These are phyloP conservation scores for Gibbula magus DNA, from an alignment of 2,888 invertebrate genomes.

Conservation along the genomic window DNA sequence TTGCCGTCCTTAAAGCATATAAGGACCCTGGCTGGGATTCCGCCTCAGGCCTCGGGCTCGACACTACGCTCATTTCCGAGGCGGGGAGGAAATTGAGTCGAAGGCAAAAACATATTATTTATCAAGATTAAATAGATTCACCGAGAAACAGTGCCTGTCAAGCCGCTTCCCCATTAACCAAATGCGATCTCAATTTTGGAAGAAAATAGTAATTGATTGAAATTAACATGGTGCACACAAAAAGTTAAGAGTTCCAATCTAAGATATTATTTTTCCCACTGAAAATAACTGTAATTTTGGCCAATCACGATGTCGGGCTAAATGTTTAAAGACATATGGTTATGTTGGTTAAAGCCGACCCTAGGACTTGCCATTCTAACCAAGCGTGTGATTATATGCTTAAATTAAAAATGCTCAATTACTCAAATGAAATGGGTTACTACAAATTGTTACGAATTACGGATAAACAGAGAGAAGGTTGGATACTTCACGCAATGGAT, in stretches of 20 bases:
- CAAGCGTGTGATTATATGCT: neutral
- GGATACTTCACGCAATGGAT: neutral
- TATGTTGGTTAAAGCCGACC: neutral
- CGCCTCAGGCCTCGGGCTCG: conserved; percentile 1
- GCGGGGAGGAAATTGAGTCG: conserved; percentile 25
- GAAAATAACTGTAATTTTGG: neutral
- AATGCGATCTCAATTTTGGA: conserved; percentile 8
- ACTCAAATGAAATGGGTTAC: neutral
- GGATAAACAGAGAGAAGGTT: neutral
- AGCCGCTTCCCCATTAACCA: neutral
- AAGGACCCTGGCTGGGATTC: conserved; percentile 8
- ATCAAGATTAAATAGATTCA: conserved; percentile 29
- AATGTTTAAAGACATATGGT: neutral
- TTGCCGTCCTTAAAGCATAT: neutral
- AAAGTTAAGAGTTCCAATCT: neutral
- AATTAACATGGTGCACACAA: neutral
- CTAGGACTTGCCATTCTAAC: neutral
- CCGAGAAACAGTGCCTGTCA: neutral
- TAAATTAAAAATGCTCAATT: neutral
- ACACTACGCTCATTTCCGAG: conserved; percentile 29
- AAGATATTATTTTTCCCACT: neutral
- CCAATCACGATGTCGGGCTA: neutral
- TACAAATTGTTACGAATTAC: neutral
- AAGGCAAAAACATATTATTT: conserved; percentile 29
- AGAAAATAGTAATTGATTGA: neutral